Conservation (phyloP, 1,140 invertebrate genomes). For the Acromyrmex heyeri region DNA sequence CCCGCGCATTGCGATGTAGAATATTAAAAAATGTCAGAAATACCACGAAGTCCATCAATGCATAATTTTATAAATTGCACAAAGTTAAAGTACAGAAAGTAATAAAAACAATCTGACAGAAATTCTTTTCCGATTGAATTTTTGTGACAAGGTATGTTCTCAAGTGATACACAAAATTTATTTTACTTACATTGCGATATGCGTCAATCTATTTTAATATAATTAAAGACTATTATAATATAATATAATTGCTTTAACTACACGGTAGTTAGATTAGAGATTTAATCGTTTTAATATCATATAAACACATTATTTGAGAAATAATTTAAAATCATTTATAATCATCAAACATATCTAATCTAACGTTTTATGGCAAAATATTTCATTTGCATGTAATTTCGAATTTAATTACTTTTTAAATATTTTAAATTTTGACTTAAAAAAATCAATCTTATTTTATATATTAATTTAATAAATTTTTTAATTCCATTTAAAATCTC, state of each 20-base stretch:
- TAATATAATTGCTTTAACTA: constrained; percentile 3
- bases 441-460: not conserved
- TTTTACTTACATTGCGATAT: not conserved
- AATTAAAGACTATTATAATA: not conserved
- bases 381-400: not conserved
- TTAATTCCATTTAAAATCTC: not conserved
- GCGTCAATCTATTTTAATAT: not conserved
- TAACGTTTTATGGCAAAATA: not conserved
- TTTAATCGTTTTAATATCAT: not conserved
- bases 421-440: not conserved
- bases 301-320: not conserved
- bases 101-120: constrained; percentile 30
- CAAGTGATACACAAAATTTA: constrained; percentile 3
- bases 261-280: not conserved
- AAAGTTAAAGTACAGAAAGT: constrained; percentile 7
- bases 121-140: constrained; percentile 42
- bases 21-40: constrained; percentile 64
- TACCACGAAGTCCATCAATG: constrained; percentile 56
- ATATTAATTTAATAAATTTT: not conserved
- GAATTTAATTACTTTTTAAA: not conserved
- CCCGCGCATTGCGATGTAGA: constrained; percentile 15
- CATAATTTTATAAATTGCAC: constrained; percentile 55
- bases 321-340: not conserved
- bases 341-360: not conserved
- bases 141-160: constrained; percentile 9